phyloP scores from a whole-genome alignment of 2,888 invertebrate genomes.

The Chirona hameri region DNA sequence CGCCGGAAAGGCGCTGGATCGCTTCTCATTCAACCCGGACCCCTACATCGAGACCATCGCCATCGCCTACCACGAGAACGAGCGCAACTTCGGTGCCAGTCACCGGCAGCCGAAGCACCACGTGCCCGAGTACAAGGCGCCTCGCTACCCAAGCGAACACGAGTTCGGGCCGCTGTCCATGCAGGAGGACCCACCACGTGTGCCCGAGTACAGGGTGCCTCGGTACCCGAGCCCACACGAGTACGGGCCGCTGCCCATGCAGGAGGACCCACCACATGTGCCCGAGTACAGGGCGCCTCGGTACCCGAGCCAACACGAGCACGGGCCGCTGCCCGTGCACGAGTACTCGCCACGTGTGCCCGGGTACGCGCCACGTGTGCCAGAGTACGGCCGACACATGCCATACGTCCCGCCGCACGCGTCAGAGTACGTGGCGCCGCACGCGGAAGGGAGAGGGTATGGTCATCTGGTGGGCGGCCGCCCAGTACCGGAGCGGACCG shows the following conservation, averaged over 20 bases:
- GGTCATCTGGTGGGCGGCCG: background rate
- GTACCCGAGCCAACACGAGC: background rate
- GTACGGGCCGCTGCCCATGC: background rate
- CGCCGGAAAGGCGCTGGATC: background rate
- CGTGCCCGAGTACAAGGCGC: background rate
- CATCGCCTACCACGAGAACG: background rate
- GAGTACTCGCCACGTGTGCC: background rate
- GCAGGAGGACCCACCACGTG: background rate
- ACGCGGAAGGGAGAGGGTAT: background rate
- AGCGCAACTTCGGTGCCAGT: background rate
- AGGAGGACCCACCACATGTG: background rate
- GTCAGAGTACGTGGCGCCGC: background rate
- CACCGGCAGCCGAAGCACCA: background rate
- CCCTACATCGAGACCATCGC: conserved; percentile 2
- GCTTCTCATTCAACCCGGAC: background rate
- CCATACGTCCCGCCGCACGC: background rate
- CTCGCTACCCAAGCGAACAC: background rate
- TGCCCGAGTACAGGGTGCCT: background rate
- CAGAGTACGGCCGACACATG: background rate
- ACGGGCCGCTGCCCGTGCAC: background rate
- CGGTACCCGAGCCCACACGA: background rate
- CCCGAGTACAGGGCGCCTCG: background rate
- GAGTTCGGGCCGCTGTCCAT: background rate
- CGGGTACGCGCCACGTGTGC: background rate
- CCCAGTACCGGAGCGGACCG: background rate